Conservation (phyloP, 1,140 invertebrate genomes). For the Chironomus striatipennis region DNA sequence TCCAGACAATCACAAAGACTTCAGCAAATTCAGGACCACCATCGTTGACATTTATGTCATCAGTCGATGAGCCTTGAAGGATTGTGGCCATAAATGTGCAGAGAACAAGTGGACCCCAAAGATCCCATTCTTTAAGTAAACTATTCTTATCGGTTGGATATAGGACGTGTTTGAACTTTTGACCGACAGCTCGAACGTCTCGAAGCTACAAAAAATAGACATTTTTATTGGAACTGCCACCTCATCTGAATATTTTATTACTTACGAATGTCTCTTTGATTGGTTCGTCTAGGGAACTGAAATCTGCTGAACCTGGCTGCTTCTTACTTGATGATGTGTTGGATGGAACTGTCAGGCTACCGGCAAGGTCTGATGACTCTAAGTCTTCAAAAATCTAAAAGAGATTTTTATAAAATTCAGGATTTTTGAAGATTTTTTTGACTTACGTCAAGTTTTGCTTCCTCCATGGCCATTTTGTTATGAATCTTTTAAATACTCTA, state of each 20-base stretch:
- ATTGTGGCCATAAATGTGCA: conserved; percentile 95
- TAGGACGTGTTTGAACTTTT: conserved; percentile 91
- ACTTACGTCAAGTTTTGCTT: not conserved
- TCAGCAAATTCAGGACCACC: conserved; percentile 96
- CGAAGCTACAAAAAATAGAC: conserved; percentile 58
- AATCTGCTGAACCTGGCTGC: conserved; percentile 48
- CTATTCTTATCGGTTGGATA: conserved; percentile 88
- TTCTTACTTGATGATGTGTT: not conserved
- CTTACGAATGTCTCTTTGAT: conserved; percentile 85
- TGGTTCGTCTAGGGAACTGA: conserved; percentile 92
- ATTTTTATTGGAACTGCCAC: conserved; percentile 9
- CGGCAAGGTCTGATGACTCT: not conserved
- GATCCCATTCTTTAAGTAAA: conserved; percentile 75
- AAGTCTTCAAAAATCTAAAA: not conserved
- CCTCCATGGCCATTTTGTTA: not conserved
- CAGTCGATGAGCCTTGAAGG: conserved; percentile 63
- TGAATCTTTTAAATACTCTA: not conserved
- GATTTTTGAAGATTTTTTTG: not conserved
- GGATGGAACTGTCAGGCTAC: not conserved
- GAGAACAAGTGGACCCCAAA: conserved; percentile 45
- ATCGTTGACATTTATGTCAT: conserved; percentile 53
- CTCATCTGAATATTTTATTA: conserved; percentile 27
- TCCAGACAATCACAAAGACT: conserved; percentile 96
- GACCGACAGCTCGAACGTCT: conserved; percentile 85
- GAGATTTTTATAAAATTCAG: not conserved